phyloP scores from a whole-genome alignment of 2,113 vertebrate genomes.

The Hiodon alosoides region DNA sequence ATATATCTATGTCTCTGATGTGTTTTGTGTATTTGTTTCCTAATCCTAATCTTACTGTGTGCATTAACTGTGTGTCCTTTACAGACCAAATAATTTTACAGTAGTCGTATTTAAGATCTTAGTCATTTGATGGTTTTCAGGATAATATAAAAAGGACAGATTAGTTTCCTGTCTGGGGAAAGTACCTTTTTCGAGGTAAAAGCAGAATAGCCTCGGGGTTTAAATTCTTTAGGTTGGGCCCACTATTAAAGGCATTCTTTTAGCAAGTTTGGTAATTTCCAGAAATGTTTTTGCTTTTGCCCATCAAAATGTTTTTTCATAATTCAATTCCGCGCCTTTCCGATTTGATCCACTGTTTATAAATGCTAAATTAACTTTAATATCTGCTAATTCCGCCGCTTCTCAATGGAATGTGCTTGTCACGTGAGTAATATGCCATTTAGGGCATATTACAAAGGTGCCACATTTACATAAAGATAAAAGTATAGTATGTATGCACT shows the following conservation, averaged over 20 bases:
- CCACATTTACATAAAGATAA: background rate
- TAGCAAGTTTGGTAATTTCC: background rate
- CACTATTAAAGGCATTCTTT: slow-evolving; percentile 14
- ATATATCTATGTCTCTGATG: no score
- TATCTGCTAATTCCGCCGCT: background rate
- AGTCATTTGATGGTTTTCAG: background rate
- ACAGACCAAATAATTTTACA: background rate
- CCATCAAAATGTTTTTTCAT: slow-evolving; percentile 2
- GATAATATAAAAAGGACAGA: slow-evolving; percentile 9
- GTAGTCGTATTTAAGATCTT: background rate
- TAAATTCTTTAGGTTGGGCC: slow-evolving; percentile 9
- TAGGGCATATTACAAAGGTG: background rate
- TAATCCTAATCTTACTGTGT: background rate
- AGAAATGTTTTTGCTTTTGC: slow-evolving; percentile 7
- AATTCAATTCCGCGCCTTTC: slow-evolving; percentile 2
- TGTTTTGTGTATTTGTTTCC: no score
- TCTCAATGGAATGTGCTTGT: background rate
- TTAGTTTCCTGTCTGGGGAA: slow-evolving; percentile 10
- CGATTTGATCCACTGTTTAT: background rate
- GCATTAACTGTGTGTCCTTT: no score
- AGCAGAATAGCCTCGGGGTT: slow-evolving; percentile 5
- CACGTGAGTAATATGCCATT: background rate
- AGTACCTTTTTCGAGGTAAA: background rate
- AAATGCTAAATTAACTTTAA: background rate
- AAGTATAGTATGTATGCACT: background rate